Percentiles rank a stretch among this genome's conserved stretches.
These are phyloP conservation scores for Elephantulus edwardii DNA, from an alignment of 2,113 vertebrate genomes.

Conservation along the genomic window DNA sequence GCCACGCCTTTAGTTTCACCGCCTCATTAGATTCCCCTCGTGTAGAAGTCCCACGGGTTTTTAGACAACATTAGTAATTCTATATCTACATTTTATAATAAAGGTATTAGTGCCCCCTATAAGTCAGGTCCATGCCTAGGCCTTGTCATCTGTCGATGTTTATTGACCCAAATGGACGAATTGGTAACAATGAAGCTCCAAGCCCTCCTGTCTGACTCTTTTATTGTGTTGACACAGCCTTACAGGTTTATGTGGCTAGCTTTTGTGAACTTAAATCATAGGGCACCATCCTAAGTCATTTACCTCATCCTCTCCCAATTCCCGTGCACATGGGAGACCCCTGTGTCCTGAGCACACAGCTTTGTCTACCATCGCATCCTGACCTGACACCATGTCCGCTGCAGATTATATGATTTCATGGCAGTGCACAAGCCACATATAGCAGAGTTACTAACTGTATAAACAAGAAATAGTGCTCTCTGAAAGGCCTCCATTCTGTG, in stretches of 20 bases:
- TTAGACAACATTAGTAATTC: not conserved
- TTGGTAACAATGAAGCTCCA: not conserved
- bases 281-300: not conserved
- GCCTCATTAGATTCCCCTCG: not conserved
- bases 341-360: not conserved
- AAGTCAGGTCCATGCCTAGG: not conserved
- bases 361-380: not conserved
- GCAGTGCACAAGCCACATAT: not conserved
- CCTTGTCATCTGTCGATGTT: slow-evolving; percentile 10
- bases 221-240: slow-evolving; percentile 32
- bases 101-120: not conserved
- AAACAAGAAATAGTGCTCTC: slow-evolving; percentile 6
- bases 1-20: not conserved
- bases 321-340: not conserved
- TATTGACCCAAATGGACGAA: not conserved
- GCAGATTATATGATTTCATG: not conserved
- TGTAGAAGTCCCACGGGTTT: not conserved
- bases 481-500: not conserved
- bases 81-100: not conserved
- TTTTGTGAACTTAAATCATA: slow-evolving; percentile 9
- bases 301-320: not conserved
- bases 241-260: slow-evolving; percentile 4
- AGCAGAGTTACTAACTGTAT: not conserved
- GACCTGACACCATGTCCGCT: not conserved
- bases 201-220: not conserved